A percentile compares a stretch with the other conserved stretches of the same genome.
Conservation (phyloP, 2,888 invertebrate genomes). For the Eilema sororculum region DNA sequence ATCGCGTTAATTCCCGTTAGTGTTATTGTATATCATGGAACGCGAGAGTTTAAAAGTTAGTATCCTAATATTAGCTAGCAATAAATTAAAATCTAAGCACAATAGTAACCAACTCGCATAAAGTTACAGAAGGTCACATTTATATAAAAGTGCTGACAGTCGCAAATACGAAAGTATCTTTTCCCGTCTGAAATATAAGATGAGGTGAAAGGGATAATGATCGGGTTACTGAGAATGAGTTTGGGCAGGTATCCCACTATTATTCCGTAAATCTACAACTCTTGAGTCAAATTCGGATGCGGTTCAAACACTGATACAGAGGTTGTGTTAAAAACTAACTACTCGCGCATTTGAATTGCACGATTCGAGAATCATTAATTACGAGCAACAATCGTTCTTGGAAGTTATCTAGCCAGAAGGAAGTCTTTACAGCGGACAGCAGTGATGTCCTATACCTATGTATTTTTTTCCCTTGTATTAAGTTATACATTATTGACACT, state of each 20-base stretch:
- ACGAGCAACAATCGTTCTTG: too few relatives aligned
- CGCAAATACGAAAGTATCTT: constrained; percentile 21
- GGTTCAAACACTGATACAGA: neutral
- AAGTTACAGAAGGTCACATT: constrained; percentile 8
- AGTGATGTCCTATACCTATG: too few relatives aligned
- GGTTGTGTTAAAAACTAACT: too few relatives aligned
- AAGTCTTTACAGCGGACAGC: too few relatives aligned
- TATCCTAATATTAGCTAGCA: too few relatives aligned
- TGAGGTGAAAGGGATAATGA: constrained; percentile 37
- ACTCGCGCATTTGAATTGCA: neutral
- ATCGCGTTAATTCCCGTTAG: too few relatives aligned
- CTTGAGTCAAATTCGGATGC: neutral
- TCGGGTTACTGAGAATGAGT: constrained; percentile 22
- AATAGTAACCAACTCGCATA: neutral
- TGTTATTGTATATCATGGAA: too few relatives aligned
- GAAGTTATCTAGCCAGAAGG: too few relatives aligned
- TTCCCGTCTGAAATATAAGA: constrained; percentile 33
- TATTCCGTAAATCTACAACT: neutral
- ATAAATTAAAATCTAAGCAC: neutral
- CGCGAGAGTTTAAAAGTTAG: too few relatives aligned
- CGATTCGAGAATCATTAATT: neutral
- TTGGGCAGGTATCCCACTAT: constrained; percentile 12
- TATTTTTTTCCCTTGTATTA: too few relatives aligned
- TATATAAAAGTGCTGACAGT: constrained; percentile 27
- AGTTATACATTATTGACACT: too few relatives aligned